These are phyloP conservation scores for Falco concolor DNA, from an alignment of 2,797 vertebrate genomes.

Conservation along the genomic window DNA sequence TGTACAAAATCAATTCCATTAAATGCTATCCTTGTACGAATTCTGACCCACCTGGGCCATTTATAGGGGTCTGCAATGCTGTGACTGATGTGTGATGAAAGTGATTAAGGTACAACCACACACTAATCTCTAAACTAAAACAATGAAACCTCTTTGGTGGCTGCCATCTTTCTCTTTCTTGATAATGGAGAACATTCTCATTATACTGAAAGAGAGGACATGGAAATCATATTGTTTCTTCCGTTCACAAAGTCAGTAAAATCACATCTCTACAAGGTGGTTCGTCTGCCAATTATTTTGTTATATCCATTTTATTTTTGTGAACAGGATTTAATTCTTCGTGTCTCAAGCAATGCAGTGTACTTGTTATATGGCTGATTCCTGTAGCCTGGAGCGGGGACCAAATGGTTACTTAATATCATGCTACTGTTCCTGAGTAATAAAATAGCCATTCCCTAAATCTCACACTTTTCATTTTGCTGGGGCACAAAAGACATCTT, in stretches of 20 bases:
- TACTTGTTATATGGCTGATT: neutral
- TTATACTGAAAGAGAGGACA: neutral
- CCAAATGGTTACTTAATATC: conserved; percentile 2
- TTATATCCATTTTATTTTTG: conserved; percentile 16
- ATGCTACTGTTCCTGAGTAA: neutral
- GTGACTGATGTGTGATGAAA: conserved; percentile 40
- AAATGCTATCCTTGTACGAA: conserved; percentile 18
- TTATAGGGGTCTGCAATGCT: neutral
- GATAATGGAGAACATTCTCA: conserved; percentile 9
- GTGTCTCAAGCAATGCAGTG: neutral
- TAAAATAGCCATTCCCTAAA: neutral
- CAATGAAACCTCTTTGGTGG: neutral
- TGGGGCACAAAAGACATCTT: neutral
- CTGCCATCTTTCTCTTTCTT: conserved; percentile 35
- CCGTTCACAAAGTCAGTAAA: neutral
- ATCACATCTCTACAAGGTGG: neutral
- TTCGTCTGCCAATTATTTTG: conserved; percentile 23
- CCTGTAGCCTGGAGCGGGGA: neutral
- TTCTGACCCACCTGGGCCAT: neutral
- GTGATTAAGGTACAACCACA: conserved; percentile 22
- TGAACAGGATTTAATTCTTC: conserved; percentile 32
- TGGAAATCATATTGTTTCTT: neutral
- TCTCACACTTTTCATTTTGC: neutral
- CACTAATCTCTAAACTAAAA: neutral
- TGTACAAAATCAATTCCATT: conserved; percentile 22